Percentiles rank a stretch among this genome's conserved stretches.
Evolutionary conservation across 2,888 invertebrate species (phyloP).

Genomic region (Acrobasis suavella): DNA sequence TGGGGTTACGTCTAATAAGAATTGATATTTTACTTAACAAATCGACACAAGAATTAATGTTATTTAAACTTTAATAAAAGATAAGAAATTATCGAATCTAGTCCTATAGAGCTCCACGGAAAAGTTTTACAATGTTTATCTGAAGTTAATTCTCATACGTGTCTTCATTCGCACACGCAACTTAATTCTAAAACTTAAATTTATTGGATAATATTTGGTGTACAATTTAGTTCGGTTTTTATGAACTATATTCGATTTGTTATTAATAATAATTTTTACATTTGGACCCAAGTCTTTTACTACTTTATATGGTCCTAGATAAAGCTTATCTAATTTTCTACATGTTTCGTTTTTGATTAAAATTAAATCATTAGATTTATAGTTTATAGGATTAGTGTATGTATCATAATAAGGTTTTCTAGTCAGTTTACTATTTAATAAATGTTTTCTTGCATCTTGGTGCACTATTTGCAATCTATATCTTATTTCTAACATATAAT

Average conservation of each 20-base stretch:
- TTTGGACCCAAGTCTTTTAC: not conserved
- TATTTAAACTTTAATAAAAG: too few relatives aligned
- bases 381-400: not conserved
- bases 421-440: not conserved
- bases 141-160: not conserved
- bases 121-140: too few relatives aligned
- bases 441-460: not conserved
- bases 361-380: not conserved
- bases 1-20: too few relatives aligned
- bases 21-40: too few relatives aligned
- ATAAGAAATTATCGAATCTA: too few relatives aligned
- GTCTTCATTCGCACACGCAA: not conserved
- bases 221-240: not conserved
- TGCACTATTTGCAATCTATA: too few relatives aligned
- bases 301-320: not conserved
- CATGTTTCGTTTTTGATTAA: not conserved
- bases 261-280: not conserved
- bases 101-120: too few relatives aligned
- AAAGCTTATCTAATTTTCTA: too few relatives aligned
- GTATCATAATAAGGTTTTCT: not conserved
- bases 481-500: too few relatives aligned
- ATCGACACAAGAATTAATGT: too few relatives aligned
- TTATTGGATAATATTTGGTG: not conserved
- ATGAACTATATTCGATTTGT: not conserved
- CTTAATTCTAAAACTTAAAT: not conserved